These are phyloP conservation scores for Clostera curtula DNA, from an alignment of 2,888 invertebrate species.

Conservation along the genomic window DNA sequence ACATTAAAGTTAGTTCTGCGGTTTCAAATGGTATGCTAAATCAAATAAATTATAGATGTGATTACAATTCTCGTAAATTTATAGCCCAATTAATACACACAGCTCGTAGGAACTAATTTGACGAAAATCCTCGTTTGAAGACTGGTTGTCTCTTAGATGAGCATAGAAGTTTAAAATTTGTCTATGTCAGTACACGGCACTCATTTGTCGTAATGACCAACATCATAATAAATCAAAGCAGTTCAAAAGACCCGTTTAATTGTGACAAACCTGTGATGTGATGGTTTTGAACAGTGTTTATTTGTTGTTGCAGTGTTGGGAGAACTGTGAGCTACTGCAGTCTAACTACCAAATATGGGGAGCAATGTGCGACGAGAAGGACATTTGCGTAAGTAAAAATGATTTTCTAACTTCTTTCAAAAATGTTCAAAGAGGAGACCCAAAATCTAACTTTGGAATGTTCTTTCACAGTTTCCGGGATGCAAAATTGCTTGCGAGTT, in stretches of 20 bases:
- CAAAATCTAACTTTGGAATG: too few relatives aligned
- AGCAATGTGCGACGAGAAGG: conserved; percentile 80
- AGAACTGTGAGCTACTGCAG: conserved; percentile 83
- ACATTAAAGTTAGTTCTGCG: too few relatives aligned
- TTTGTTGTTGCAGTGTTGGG: conserved; percentile 82
- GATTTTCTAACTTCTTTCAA: conserved; percentile 6
- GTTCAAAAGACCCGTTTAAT: conserved; percentile 38
- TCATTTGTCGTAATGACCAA: conserved; percentile 37
- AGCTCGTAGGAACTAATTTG: conserved; percentile 37
- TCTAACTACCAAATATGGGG: conserved; percentile 84
- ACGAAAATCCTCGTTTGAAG: conserved; percentile 34
- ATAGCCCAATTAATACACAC: conserved; percentile 36
- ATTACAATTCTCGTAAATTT: too few relatives aligned
- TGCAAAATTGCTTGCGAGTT: conserved; percentile 83
- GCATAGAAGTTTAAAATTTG: conserved; percentile 34
- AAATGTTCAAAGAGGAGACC: background rate
- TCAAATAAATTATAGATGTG: too few relatives aligned
- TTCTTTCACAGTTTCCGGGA: conserved; percentile 78
- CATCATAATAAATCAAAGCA: conserved; percentile 33
- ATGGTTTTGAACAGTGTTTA: conserved; percentile 24
- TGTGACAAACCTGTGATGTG: conserved; percentile 32
- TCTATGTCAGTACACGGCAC: conserved; percentile 36
- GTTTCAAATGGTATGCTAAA: conserved; percentile 1
- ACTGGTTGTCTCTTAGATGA: conserved; percentile 24
- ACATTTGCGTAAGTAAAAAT: conserved; percentile 79